Evolutionary conservation across 2,888 invertebrate species (phyloP), one percentile per base, ranked within the genome.

Genomic region (Calliopum simillimum): DNA sequence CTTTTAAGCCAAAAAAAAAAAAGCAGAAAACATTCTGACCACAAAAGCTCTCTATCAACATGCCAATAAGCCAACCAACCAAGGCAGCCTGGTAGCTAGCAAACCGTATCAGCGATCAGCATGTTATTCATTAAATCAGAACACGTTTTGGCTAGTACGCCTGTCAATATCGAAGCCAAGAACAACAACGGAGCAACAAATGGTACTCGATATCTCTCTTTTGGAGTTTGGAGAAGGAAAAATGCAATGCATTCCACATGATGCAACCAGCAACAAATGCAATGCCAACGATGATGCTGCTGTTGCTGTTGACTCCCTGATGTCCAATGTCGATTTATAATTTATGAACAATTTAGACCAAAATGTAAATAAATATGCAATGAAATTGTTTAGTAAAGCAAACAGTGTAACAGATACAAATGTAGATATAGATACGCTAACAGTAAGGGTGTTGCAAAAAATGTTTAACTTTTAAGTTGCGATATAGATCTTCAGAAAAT

Each of bases 101-200:
- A 68, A 70, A 64, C 47, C 70, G 53, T 73, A 73, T 73, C 70
- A 63, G 70, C 72, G 70, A 74, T 70, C 74, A 74, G 73, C 71
- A 70, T 79, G 76, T 77, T 73, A 76, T 77, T 77, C 78, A 79
- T 78, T 80, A 80, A 79, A 77, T 76, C 76, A 77, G 76, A 78
- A 78, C 79, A 79, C 79, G 78, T 78, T 77, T 73, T 72, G 75
- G 75, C 78, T 76, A 77, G 78, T 79, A 77, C 72, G 76, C 72
- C 78, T 78, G 79, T 78, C 78, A 78, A 72, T 76, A 76, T 70
- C 71, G 76, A 76, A 76, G 77, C 72, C 75, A 73, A 73, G 73
- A 67, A 61, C 59, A 66, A 53, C 68, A 44, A 62, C 62, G n/a
- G n/a, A 61, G 41, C 68, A 68, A 6, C 33, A 33, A 33, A 33